phyloP scores from a whole-genome alignment of 2,113 vertebrate species.

The Pachycephala philippinensis region DNA sequence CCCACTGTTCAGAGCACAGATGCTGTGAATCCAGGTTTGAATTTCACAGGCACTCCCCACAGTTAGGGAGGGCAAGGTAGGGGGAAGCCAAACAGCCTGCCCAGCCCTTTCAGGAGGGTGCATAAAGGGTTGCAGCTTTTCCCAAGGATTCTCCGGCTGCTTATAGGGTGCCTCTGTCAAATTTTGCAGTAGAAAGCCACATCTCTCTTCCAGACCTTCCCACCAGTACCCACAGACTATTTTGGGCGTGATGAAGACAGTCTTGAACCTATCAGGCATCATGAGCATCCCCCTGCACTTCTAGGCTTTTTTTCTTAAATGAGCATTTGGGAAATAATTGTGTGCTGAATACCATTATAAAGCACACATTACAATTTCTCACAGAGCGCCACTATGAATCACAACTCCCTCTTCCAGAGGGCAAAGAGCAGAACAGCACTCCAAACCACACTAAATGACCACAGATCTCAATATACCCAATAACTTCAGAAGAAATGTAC shows the following conservation, averaged over 20 bases:
- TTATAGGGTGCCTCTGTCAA: neutral
- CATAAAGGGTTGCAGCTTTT: neutral
- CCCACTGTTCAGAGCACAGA: neutral
- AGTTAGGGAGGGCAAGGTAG: neutral
- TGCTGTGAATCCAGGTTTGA: neutral
- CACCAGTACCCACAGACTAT: neutral
- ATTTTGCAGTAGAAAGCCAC: neutral
- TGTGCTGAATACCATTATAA: neutral
- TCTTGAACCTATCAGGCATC: neutral
- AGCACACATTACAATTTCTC: neutral
- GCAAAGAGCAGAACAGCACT: neutral
- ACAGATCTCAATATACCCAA: neutral
- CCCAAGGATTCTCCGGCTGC: neutral
- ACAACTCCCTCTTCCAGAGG: neutral
- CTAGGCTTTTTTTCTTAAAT: neutral
- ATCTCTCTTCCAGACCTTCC: neutral
- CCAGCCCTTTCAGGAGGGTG: neutral
- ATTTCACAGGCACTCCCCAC: neutral
- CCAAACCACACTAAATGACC: neutral
- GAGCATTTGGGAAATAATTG: neutral
- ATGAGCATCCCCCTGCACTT: neutral
- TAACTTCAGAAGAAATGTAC: neutral
- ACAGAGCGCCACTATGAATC: neutral
- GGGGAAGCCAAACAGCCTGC: neutral
- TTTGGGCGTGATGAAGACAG: neutral